These are phyloP conservation scores for Lordiphosa fenestrarum DNA, from an alignment of 2,888 invertebrate genomes.

Conservation along the genomic window DNA sequence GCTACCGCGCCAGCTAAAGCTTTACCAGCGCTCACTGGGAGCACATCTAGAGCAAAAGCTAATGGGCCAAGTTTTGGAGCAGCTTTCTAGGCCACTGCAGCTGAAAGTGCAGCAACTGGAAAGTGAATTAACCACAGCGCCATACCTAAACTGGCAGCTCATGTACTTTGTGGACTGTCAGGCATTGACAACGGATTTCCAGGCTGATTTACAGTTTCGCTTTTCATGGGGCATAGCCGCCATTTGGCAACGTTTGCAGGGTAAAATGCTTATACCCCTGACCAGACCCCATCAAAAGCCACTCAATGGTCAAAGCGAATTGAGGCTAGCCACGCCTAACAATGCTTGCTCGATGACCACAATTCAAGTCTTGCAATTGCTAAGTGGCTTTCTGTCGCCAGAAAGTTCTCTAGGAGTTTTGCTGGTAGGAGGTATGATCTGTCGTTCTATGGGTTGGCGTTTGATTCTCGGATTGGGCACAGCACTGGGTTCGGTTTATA, in stretches of 20 bases:
- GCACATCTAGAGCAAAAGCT: slow-evolving; percentile 92
- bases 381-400: slow-evolving; percentile 83
- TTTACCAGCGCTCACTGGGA: slow-evolving; percentile 95
- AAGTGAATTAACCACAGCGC: slow-evolving; percentile 82
- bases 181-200: slow-evolving; percentile 96
- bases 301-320: slow-evolving; percentile 49
- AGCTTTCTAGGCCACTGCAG: slow-evolving; percentile 92
- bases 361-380: slow-evolving; percentile 78
- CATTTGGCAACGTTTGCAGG: slow-evolving; percentile 90
- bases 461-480: slow-evolving; percentile 90
- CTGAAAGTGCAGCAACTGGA: slow-evolving; percentile 93
- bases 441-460: slow-evolving; percentile 97
- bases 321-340: too few relatives aligned
- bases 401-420: slow-evolving; percentile 96
- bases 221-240: slow-evolving; percentile 96
- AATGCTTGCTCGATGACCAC: slow-evolving; percentile 83
- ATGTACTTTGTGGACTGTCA: slow-evolving; percentile 95
- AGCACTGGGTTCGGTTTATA: slow-evolving; percentile 92
- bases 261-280: slow-evolving; percentile 81
- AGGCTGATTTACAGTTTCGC: slow-evolving; percentile 96
- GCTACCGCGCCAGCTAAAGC: slow-evolving; percentile 87
- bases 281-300: slow-evolving; percentile 11
- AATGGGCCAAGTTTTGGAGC: slow-evolving; percentile 89
- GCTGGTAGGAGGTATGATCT: slow-evolving; percentile 91
- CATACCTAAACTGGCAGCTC: slow-evolving; percentile 91